These are phyloP conservation scores for Colletes gigas DNA, from an alignment of 1,140 invertebrate genomes.

Conservation along the genomic window DNA sequence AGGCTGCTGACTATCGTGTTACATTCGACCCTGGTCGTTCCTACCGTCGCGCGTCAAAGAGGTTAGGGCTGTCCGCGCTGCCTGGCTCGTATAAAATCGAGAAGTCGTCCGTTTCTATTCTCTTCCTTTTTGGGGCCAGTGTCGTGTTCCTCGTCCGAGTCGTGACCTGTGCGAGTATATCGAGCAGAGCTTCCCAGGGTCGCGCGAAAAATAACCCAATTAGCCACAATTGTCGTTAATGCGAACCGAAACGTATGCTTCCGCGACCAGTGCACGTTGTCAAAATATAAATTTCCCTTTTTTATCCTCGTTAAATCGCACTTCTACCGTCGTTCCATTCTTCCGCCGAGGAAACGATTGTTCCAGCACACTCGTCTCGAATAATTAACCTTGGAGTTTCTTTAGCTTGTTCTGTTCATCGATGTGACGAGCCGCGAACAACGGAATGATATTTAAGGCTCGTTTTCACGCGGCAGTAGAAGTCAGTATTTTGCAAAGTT, in stretches of 20 bases:
- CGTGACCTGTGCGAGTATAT: neutral
- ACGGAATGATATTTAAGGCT: too few species aligned
- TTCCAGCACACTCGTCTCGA: too few species aligned
- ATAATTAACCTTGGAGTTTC: too few species aligned
- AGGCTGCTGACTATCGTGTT: too few species aligned
- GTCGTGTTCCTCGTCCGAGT: neutral
- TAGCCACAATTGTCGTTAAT: slow-evolving; percentile 41
- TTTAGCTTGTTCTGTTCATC: too few species aligned
- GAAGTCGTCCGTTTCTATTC: neutral
- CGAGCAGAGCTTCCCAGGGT: slow-evolving; percentile 45
- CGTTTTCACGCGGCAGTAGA: too few species aligned
- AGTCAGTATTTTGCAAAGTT: too few species aligned
- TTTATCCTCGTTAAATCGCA: neutral
- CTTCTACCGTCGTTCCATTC: too few species aligned
- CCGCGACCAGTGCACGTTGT: slow-evolving; percentile 3
- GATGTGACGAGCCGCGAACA: too few species aligned
- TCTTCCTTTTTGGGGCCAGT: neutral
- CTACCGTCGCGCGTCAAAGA: neutral
- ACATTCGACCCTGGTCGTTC: too few species aligned
- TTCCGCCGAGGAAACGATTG: too few species aligned
- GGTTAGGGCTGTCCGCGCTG: neutral
- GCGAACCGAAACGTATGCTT: slow-evolving; percentile 24
- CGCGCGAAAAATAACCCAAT: slow-evolving; percentile 47
- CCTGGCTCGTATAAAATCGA: neutral
- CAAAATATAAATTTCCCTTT: neutral